Percentiles rank a stretch among this genome's conserved stretches.
phyloP scores from a whole-genome alignment of 2,888 invertebrate genomes.

The Anoplius nigerrimus region DNA sequence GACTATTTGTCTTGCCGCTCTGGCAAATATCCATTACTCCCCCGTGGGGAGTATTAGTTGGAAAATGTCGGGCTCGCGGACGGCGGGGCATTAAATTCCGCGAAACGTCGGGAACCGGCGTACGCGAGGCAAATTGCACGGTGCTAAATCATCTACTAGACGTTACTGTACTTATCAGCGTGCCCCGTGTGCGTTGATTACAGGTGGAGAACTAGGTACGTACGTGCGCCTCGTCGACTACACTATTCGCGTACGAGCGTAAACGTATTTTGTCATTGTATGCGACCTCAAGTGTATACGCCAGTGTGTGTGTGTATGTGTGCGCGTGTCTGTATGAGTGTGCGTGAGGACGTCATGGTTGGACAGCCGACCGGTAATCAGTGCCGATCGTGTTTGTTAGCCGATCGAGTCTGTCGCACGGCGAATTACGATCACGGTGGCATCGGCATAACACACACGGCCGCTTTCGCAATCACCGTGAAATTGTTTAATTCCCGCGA shows the following conservation, averaged over 20 bases:
- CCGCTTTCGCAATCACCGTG: background rate
- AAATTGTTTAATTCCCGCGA: conserved; percentile 3
- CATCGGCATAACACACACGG: conserved; percentile 21
- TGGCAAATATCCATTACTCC: no score
- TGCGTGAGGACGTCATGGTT: background rate
- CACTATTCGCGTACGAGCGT: no score
- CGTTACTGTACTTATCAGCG: conserved; percentile 4
- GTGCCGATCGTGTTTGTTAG: conserved; percentile 55
- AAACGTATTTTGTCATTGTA: no score
- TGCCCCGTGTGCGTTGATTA: conserved; percentile 40
- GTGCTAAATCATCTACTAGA: conserved; percentile 3
- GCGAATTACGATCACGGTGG: conserved; percentile 45
- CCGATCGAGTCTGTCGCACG: conserved; percentile 42
- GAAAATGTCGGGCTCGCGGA: no score
- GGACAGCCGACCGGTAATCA: conserved; percentile 44
- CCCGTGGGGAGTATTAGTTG: no score
- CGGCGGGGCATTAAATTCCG: no score
- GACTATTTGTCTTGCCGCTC: no score
- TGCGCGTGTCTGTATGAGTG: no score
- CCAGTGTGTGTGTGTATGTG: no score
- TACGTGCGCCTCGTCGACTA: background rate
- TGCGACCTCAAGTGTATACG: no score
- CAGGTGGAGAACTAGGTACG: conserved; percentile 36
- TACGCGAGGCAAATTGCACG: background rate
- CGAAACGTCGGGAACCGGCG: no score